Evolutionary conservation across 2,888 invertebrate species (phyloP).

Genomic region (Rhopalosiphum nymphaeae): DNA sequence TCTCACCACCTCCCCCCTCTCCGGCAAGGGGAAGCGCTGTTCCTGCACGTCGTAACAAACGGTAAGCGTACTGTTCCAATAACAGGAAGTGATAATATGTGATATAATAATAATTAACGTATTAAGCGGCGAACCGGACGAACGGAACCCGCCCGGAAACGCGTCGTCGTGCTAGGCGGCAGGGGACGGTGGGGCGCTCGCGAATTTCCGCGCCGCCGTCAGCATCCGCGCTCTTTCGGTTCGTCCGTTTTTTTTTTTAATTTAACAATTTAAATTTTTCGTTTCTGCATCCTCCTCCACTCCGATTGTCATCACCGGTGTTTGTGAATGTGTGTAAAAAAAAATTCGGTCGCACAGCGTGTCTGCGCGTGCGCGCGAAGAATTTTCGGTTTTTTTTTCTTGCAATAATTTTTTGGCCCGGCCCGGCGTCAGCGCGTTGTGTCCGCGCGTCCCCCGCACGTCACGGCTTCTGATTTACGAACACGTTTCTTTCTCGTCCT

Average conservation of each 20-base stretch:
- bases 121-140: background rate
- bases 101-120: background rate
- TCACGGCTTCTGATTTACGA: background rate
- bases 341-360: background rate
- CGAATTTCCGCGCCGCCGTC: background rate
- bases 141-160: conserved; percentile 1
- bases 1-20: background rate
- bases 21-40: background rate
- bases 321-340: background rate
- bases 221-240: background rate
- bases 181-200: background rate
- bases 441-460: background rate
- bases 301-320: background rate
- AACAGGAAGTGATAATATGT: background rate
- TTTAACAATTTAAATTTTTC: background rate
- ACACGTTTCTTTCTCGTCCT: background rate
- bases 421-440: background rate
- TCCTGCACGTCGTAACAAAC: background rate
- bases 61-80: background rate
- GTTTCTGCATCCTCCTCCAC: background rate
- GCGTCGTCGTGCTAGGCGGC: background rate
- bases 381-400: background rate
- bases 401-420: background rate
- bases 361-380: background rate
- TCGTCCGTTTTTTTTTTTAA: background rate